phyloP scores from a whole-genome alignment of 2,888 invertebrate genomes.

The Lordiphosa andalusiaca region DNA sequence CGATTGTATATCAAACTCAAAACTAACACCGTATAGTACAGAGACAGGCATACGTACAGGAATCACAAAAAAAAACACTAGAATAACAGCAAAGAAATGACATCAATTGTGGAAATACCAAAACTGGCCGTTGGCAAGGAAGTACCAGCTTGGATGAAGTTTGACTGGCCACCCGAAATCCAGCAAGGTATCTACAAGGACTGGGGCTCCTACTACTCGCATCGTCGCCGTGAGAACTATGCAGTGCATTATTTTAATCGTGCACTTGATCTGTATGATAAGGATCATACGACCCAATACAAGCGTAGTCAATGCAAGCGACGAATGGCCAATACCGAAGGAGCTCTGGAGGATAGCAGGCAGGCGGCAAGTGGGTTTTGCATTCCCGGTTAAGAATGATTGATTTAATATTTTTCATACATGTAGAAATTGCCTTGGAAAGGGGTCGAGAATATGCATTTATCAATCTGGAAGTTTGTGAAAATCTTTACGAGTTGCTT shows the following conservation, averaged over 20 bases:
- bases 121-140: slow-evolving; percentile 12
- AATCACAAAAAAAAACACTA: neutral
- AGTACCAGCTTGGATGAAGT: slow-evolving; percentile 60
- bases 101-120: slow-evolving; percentile 53
- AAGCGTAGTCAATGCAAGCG: slow-evolving; percentile 75
- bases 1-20: no score
- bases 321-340: slow-evolving; percentile 66
- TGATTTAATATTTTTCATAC: no score
- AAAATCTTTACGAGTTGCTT: slow-evolving; percentile 76
- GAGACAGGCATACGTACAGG: no score
- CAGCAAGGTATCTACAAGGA: slow-evolving; percentile 77
- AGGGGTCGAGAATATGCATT: slow-evolving; percentile 56
- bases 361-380: slow-evolving; percentile 64
- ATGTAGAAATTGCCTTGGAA: slow-evolving; percentile 27
- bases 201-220: slow-evolving; percentile 77
- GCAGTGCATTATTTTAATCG: slow-evolving; percentile 75
- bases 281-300: slow-evolving; percentile 69
- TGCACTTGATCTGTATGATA: slow-evolving; percentile 62
- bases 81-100: slow-evolving; percentile 24
- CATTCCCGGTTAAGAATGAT: no score
- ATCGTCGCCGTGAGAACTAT: slow-evolving; percentile 70
- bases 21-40: no score
- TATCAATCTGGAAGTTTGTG: slow-evolving; percentile 76
- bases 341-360: slow-evolving; percentile 66
- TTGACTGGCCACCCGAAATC: slow-evolving; percentile 67